Evolutionary conservation across 2,888 invertebrate species (phyloP).

Genomic region (Lutraria lutraria): DNA sequence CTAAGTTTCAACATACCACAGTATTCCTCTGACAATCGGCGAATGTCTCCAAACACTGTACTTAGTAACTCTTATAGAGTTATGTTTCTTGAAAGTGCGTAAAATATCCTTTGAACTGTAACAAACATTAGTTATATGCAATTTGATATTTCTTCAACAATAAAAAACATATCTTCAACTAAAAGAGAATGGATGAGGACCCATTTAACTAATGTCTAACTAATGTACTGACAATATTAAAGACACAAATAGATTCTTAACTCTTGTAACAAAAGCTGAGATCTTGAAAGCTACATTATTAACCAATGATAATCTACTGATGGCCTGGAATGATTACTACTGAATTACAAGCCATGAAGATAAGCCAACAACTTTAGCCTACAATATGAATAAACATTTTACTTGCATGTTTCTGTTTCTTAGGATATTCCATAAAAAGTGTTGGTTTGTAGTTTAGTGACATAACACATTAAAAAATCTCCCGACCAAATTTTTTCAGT

Average conservation of each 20-base stretch:
- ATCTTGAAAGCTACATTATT: background rate
- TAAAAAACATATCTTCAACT: background rate
- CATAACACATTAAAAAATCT: too few species aligned
- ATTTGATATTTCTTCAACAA: background rate
- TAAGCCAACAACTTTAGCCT: too few species aligned
- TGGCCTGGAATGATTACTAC: too few species aligned
- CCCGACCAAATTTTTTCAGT: background rate
- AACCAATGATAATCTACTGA: too few species aligned
- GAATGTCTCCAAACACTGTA: slow-evolving; percentile 87
- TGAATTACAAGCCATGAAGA: too few species aligned
- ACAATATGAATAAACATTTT: too few species aligned
- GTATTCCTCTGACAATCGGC: slow-evolving; percentile 76
- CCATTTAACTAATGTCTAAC: background rate
- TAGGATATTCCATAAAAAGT: too few species aligned
- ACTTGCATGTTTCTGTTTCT: too few species aligned
- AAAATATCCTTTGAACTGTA: slow-evolving; percentile 81
- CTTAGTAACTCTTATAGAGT: slow-evolving; percentile 84
- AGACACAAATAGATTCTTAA: background rate
- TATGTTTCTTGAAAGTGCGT: slow-evolving; percentile 83
- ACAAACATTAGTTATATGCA: slow-evolving; percentile 30
- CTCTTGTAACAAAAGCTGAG: background rate
- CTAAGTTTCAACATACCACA: slow-evolving; percentile 77
- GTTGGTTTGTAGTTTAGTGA: too few species aligned
- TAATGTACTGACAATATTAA: background rate
- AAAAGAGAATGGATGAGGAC: background rate